Base-by-base conservation (phyloP, 2,113 vertebrate genomes). In the Channa argus region DNA sequence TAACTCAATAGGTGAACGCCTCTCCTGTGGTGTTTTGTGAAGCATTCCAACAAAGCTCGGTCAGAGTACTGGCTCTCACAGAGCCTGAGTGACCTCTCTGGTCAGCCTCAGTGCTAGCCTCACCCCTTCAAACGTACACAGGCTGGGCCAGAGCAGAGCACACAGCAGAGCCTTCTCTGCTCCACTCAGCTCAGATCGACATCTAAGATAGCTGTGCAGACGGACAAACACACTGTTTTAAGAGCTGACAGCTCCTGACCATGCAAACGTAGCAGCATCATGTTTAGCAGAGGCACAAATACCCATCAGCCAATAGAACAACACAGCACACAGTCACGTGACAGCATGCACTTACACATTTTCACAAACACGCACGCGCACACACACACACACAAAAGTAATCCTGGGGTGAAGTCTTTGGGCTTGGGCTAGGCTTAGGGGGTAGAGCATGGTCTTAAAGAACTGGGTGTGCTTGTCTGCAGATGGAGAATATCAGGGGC, bases 171-270 rank as follows among this genome's bases (percentile, higher is more conserved):
- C 74, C 83, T 79, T 77, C 68, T 79, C 82, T 83, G 58, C 82
- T 85, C 89, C 61, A 85, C 86, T 70, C 82, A 88, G 79, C 84
- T 75, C 76, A 88, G 75, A 89, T 86, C 67, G 86, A 79, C 82
- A 80, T 71, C 76, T 64, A 11, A 90, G 84, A 92, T 84, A 88
- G 63, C 68, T 52, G 70, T 54, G 71, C 83, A 87, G 75, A 80
- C 75, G 63, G 65, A 88, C 75, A 87, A 86, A 89, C 79, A 87
- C 64, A 24, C n/a, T 63, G 34, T 36, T 78, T 85, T 86, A 77
- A 67, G 63, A 88, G 63, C 62, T 79, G 80, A 81, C 81, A 86
- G 73, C 85, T 85, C 49, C 76, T 84, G 86, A 88, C 76, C 64
- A 74, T 83, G 65, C 86, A 77, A 80, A 86, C 84, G 78, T 49